Percentiles rank a stretch among this genome's conserved stretches.
Conservation (phyloP, 2,113 vertebrate genomes). For the Eptesicus fuscus region DNA sequence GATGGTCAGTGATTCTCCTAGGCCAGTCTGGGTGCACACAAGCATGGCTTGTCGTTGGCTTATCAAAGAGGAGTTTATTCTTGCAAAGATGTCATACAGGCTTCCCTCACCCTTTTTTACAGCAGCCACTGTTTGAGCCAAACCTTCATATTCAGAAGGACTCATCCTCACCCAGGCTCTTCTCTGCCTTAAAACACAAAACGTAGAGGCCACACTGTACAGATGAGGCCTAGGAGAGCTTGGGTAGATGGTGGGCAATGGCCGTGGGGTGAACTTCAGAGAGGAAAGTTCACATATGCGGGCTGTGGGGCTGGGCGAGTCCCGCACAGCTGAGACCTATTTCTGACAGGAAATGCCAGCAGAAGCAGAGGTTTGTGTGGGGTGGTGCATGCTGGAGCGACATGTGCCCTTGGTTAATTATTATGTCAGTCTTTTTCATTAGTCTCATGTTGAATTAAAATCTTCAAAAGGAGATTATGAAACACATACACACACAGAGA, state of each 20-base stretch:
- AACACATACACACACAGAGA: not conserved
- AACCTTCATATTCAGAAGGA: slow-evolving; percentile 11
- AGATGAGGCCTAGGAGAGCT: not conserved
- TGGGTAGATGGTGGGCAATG: not conserved
- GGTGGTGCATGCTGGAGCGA: not conserved
- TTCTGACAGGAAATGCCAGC: slow-evolving; percentile 24
- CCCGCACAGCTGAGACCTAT: slow-evolving; percentile 39
- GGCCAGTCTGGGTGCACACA: not conserved
- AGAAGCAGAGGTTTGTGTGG: slow-evolving; percentile 11
- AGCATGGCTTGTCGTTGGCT: not conserved
- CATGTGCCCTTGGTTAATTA: not conserved
- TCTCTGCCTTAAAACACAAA: not conserved
- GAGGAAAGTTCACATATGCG: not conserved
- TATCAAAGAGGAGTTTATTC: slow-evolving; percentile 27
- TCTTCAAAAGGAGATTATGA: slow-evolving; percentile 27
- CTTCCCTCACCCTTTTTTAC: not conserved
- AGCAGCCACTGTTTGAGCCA: not conserved
- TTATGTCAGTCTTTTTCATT: not conserved
- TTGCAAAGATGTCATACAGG: not conserved
- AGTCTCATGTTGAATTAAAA: slow-evolving; percentile 15
- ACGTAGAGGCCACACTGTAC: not conserved
- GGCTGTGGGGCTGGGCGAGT: not conserved
- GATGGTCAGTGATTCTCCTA: not conserved
- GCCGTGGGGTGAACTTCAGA: not conserved
- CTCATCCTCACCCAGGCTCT: not conserved